Conservation (phyloP, 2,888 invertebrate genomes). For the Dysmachus trigonus region DNA sequence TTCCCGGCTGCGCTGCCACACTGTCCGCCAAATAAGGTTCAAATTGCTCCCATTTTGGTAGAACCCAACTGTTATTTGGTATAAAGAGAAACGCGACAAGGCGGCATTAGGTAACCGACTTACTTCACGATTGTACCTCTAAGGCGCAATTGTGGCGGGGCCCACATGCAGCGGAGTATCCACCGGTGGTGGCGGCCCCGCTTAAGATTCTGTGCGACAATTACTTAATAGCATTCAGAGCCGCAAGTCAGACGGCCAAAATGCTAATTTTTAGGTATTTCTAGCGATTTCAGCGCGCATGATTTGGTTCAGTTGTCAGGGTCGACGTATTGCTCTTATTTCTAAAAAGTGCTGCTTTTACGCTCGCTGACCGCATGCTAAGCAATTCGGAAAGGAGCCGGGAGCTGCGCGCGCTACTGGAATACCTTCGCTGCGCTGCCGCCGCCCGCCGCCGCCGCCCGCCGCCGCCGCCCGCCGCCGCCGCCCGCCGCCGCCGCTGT, state of each 20-base stretch:
- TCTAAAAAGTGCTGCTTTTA: constrained; percentile 2
- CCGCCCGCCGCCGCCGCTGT: neutral
- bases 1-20: neutral
- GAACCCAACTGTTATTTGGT: neutral
- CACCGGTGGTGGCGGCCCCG: neutral
- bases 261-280: constrained; percentile 15
- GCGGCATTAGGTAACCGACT: neutral
- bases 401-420: neutral
- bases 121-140: neutral
- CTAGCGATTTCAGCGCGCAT: constrained; percentile 13
- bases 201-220: constrained; percentile 7
- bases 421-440: neutral
- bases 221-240: neutral
- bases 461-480: too few relatives aligned
- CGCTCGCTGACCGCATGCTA: neutral
- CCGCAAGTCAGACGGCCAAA: neutral
- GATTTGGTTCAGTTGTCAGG: constrained; percentile 31
- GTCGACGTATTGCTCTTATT: constrained; percentile 8
- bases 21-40: neutral
- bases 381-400: neutral
- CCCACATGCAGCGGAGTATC: neutral
- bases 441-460: neutral
- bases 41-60: neutral
- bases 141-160: neutral
- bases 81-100: neutral